Evolutionary conservation across 2,113 vertebrate species (phyloP).

Genomic region (Lycaon pictus): DNA sequence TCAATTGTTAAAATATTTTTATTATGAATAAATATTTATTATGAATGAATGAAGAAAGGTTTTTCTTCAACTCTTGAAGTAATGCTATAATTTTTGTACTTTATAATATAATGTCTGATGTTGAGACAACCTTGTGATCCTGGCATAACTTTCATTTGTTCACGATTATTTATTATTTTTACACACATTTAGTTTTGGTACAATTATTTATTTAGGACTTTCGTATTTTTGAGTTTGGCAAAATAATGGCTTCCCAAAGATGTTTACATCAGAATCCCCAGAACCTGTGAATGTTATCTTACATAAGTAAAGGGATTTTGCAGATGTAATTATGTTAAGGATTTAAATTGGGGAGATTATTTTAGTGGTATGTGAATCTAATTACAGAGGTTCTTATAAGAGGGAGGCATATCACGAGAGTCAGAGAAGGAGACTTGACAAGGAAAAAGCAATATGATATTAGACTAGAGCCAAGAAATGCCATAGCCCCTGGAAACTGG

Average conservation of each 20-base stretch:
- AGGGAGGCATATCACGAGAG: neutral
- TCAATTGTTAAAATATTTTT: neutral
- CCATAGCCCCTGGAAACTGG: too few relatives aligned
- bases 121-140: neutral
- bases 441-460: too few relatives aligned
- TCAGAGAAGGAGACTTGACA: neutral
- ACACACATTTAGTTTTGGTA: neutral
- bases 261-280: neutral
- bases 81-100: neutral
- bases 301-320: neutral
- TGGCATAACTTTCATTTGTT: neutral
- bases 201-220: neutral
- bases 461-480: neutral
- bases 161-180: neutral
- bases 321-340: neutral
- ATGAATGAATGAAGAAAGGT: neutral
- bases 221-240: neutral
- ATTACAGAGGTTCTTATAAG: too few relatives aligned
- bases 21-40: neutral
- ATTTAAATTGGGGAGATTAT: neutral
- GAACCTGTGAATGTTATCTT: neutral
- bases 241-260: neutral
- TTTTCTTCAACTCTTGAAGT: neutral
- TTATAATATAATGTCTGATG: neutral
- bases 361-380: neutral